Evolutionary conservation across 2,888 invertebrate species (phyloP).

Genomic region (Corbicula japonica): DNA sequence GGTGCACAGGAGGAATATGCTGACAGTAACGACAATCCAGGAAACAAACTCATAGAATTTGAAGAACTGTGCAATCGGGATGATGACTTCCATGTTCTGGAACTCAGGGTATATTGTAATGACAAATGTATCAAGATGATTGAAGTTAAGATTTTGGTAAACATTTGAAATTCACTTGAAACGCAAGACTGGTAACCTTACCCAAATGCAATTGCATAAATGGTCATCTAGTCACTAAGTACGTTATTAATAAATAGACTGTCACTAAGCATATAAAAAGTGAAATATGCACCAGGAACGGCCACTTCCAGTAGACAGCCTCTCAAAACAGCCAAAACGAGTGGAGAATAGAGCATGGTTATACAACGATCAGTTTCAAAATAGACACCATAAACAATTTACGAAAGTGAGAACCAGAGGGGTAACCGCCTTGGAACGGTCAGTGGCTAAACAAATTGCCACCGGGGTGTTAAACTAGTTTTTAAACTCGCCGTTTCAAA

Average conservation of each 20-base stretch:
- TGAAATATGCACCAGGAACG: not conserved
- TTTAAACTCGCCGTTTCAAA: too few species aligned
- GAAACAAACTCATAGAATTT: constrained; percentile 25
- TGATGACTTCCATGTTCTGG: constrained; percentile 21
- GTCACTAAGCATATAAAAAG: not conserved
- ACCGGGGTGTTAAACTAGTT: too few species aligned
- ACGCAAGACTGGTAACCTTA: not conserved
- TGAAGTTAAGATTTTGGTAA: too few species aligned
- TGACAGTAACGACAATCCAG: constrained; percentile 38
- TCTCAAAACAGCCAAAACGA: too few species aligned
- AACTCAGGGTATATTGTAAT: constrained; percentile 28
- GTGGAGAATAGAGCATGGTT: too few species aligned
- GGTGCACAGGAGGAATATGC: constrained; percentile 24
- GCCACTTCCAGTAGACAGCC: too few species aligned
- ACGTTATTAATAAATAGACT: not conserved
- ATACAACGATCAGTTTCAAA: too few species aligned
- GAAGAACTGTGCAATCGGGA: constrained; percentile 15
- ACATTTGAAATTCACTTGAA: too few species aligned
- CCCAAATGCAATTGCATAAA: not conserved
- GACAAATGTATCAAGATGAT: not conserved
- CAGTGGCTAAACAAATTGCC: too few species aligned
- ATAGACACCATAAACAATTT: too few species aligned
- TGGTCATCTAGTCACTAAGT: not conserved
- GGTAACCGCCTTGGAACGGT: too few species aligned
- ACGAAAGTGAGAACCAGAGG: too few species aligned